Base-by-base conservation (phyloP, 92 coral and sea anemone species). In the Desmophyllum pertusum region DNA sequence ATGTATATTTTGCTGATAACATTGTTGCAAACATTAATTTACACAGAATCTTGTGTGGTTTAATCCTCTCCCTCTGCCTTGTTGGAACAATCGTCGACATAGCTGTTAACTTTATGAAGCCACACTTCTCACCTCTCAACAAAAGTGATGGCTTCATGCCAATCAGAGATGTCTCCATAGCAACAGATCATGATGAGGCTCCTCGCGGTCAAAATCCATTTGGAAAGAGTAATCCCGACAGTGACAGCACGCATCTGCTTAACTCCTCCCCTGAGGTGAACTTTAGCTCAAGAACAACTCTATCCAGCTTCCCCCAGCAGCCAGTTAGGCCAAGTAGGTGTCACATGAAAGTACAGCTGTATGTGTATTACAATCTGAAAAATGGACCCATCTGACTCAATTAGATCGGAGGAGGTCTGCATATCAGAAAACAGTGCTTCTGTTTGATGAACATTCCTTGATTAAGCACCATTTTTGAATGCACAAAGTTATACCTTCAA, bases 51-150 rank as follows among this genome's bases (percentile, higher is more conserved):
- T 81, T 95, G 33, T 95, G 95, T 87, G 93, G 96, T 66, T 31
- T 95, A 18, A 71, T 95, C 39, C 71, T 92, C 43, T 78, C 79
- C 33, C 84, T 95, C 15, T 92, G 98, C 67, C 87, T 95, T 39
- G 75, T 79, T 83, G 98, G 98, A 62, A 95, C 98, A 6, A 67
- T 84, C 19, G 13, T 87, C 21, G 98, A 95, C 59, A 52, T 92
- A 31, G 29, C 79, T 48, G 40, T 79, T 38, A 77, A 75, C 64
- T 75, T 68, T 68, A 14, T 53, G 37, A 36, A 37, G 41, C 37
- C 68, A 30, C 77, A 19, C 31, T 17, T 14, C 21, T 21, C 59
- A 27, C 53, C 77, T 17, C 36, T 55, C 19, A 59, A 57, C 76
- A 81, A 81, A 70, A 39, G 57, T 27, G 51, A 81, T 29, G 82